These are phyloP conservation scores for Zhuqinia jingwanae DNA, from an alignment of 2,888 invertebrate species.

Conservation along the genomic window DNA sequence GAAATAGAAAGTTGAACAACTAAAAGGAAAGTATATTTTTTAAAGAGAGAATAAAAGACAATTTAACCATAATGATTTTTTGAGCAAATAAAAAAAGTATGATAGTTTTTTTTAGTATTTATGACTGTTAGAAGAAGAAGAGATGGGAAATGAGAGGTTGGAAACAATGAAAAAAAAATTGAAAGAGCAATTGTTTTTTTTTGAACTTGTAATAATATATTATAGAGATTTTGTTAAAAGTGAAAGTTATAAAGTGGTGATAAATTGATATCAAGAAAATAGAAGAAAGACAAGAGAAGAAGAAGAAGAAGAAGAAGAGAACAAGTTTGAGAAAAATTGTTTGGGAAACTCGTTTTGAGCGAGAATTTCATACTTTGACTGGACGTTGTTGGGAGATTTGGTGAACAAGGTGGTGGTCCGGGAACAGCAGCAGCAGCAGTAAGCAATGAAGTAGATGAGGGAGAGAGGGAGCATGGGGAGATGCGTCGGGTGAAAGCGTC, in stretches of 20 bases:
- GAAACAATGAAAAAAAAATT: constrained; percentile 1
- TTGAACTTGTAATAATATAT: neutral
- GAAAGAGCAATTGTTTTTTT: constrained; percentile 47
- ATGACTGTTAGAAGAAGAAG: constrained; percentile 55
- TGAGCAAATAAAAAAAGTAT: neutral
- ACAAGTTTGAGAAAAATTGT: constrained; percentile 68
- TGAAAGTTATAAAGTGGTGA: constrained; percentile 39
- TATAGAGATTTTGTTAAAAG: constrained; percentile 54
- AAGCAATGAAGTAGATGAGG: constrained; percentile 80
- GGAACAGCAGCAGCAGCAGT: constrained; percentile 79
- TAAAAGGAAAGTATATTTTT: constrained; percentile 10
- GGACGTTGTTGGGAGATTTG: constrained; percentile 77
- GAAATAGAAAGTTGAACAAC: neutral
- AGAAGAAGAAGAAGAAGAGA: constrained; percentile 43
- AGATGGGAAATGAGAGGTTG: constrained; percentile 71
- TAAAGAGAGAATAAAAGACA: constrained; percentile 27
- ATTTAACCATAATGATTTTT: neutral
- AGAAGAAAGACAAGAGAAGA: constrained; percentile 48
- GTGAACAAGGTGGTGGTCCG: constrained; percentile 70
- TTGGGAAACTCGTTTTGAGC: constrained; percentile 62
- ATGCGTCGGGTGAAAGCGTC: constrained; percentile 84
- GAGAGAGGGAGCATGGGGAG: constrained; percentile 83
- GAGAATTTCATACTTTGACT: constrained; percentile 70
- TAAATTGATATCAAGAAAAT: constrained; percentile 30
- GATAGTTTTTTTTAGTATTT: constrained; percentile 13